Evolutionary conservation across 2,113 vertebrate genomes (phyloP).

Genomic region (Pyxicephalus adspersus): DNA sequence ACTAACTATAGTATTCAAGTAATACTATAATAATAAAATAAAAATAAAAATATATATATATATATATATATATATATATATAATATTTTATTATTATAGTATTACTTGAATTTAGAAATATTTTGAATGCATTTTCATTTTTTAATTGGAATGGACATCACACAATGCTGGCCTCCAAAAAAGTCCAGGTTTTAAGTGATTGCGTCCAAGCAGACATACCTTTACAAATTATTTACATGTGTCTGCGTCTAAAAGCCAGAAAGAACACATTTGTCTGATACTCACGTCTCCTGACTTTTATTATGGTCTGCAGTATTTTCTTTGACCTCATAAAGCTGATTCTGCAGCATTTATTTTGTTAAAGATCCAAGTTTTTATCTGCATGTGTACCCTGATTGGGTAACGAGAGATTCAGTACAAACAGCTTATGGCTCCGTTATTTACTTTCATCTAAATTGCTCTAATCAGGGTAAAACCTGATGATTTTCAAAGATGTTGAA

Average conservation of each 20-base stretch:
- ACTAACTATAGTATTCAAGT: no score
- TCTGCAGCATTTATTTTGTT: constrained; percentile 40
- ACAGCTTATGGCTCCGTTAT: constrained; percentile 15
- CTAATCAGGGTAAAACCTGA: constrained; percentile 42
- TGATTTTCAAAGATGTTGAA: constrained; percentile 33
- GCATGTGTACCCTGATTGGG: constrained; percentile 6
- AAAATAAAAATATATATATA: no score
- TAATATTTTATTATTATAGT: neutral
- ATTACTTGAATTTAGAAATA: no score
- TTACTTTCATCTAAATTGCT: constrained; percentile 42
- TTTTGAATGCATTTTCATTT: no score
- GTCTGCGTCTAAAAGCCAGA: neutral
- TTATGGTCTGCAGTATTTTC: constrained; percentile 1
- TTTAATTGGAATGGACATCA: neutral
- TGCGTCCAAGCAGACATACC: neutral
- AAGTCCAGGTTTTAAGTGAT: neutral
- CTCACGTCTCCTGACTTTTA: constrained; percentile 8
- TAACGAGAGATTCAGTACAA: constrained; percentile 9
- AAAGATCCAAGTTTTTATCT: constrained; percentile 38
- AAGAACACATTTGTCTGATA: constrained; percentile 28
- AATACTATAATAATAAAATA: no score
- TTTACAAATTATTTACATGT: neutral
- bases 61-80: neutral
- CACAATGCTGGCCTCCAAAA: neutral
- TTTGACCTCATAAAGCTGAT: constrained; percentile 27